Evolutionary conservation across 2,113 vertebrate species (phyloP).

Genomic region (Neomonachus schauinslandi): DNA sequence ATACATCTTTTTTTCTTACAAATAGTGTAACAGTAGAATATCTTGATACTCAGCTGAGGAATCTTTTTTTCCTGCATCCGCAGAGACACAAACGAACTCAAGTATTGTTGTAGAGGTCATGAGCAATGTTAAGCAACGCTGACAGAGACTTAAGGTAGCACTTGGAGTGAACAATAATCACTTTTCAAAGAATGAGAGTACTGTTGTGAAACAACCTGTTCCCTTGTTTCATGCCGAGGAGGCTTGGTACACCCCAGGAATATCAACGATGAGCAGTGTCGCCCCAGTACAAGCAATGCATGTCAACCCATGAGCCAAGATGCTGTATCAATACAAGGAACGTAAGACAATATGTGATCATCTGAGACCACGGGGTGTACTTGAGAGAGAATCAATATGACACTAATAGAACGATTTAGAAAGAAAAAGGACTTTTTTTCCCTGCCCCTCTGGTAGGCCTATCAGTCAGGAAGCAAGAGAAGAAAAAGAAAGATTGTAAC

Average conservation of each 20-base stretch:
- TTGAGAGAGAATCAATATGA: slow-evolving; percentile 76
- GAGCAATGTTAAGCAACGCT: not conserved
- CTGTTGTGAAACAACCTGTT: not conserved
- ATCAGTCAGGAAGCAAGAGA: slow-evolving; percentile 45
- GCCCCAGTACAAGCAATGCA: not conserved
- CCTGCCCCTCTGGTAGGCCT: not conserved
- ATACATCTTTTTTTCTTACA: not conserved
- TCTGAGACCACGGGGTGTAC: slow-evolving; percentile 24
- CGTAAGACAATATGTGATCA: slow-evolving; percentile 13
- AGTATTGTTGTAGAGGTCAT: not conserved
- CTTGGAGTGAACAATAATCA: not conserved
- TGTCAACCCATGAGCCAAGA: slow-evolving; percentile 49
- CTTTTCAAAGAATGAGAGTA: slow-evolving; percentile 37
- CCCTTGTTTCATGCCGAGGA: not conserved
- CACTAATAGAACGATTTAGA: slow-evolving; percentile 35
- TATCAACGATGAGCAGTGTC: not conserved
- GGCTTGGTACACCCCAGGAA: not conserved
- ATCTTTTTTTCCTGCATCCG: not conserved
- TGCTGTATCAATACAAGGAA: slow-evolving; percentile 53
- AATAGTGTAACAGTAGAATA: not conserved
- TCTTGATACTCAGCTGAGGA: not conserved
- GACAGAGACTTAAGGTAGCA: not conserved
- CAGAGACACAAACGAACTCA: not conserved
- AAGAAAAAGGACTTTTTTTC: not conserved
- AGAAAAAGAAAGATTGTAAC: slow-evolving; percentile 36